Base-by-base conservation (phyloP, 2,888 invertebrate species). In the Eurytoma adleriae region DNA sequence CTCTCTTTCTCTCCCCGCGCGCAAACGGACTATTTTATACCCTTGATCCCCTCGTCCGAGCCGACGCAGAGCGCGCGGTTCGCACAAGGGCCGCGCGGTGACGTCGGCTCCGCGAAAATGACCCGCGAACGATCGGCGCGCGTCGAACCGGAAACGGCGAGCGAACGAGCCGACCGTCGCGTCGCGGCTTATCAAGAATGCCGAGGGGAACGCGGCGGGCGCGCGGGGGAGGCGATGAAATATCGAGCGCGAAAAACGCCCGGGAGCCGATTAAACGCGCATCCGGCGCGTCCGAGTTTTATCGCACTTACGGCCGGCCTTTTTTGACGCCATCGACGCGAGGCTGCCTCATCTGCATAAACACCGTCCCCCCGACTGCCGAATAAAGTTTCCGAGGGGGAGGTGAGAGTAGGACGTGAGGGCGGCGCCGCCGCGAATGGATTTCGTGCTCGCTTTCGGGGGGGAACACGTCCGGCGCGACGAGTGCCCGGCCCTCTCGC, bases 321-420 rank as follows among this genome's bases (percentile, higher is more conserved):
- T 40, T 50, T 77, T 77, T 77, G 56, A 72, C 24, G 30, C 57
- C 50, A 4, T 64, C 64, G 30, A 56, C 54, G 57, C 16, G 20
- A 20, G 59, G 7, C 27, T 10, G 67, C 62, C 73, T 77, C 70
- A 80, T 80, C 77, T 80, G 71, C 77, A 80, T 77, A 80, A 77
- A 80, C 77, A 74, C 52, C 69, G 24, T 24, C 3, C 64, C 64
- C 16, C 48, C 48, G 57, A n/a, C 61, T 76, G 54, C 66, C 77
- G 77, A 78, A 61, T 72, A 80, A 80, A 80, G 72, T 69, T 80
- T 73, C 75, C 73, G 79, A 76, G 30, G 52, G 1, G 62, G 27
- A 1, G 24, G 40, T 0, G 59, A 12, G 18, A 40, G 67, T 13
- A 13, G 69, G 18, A 61, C 67, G 61, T 14, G 68, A 50, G 57